Base-by-base conservation (phyloP, 1,140 invertebrate species). In the Bombus sylvicola region DNA sequence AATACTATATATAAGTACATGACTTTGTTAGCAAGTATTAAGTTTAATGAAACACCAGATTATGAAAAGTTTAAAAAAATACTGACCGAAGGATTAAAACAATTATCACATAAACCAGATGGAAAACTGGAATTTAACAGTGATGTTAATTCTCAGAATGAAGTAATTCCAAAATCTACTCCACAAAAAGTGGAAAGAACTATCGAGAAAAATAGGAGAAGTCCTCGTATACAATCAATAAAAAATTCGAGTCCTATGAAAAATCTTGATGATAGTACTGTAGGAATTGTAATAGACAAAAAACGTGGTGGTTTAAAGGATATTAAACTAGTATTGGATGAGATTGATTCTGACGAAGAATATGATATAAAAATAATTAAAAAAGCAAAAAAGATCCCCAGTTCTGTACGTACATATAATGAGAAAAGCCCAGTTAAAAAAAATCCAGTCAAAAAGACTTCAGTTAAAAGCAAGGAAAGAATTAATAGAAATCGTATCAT, bases 301-400 rank as follows among this genome's bases (percentile, higher is more conserved):
- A 94, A 93, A 39, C 92, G 93, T 53, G 91, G 92, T 31, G 92
- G 91, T n/a, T 85, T 92, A 53, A 89, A 81, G 64, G 94, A 92
- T 73, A 91, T 94, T 31, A 91, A 88, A 39, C 89, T 93, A 73
- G 86, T 91, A 68, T 76, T 95, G 41, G 80, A 92, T 10, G 88
- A 91, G 57, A 90, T 94, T 78, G 92, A 91, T 92, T 86, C 93
- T 5, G 94, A 95, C 10, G 92, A 90, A 34, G 94, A 95, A 75
- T 95, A 94, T 81, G 94, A 94, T 80, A 91, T 95, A 81, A 92
- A 92, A 80, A 94, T 95, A 75, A 81, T 87, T 69, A 95, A 93
- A 68, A 95, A 95, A 81, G 86, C 75, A 25, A 93, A 90, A 71
- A 64, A 87, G 73, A 12, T 39, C 39, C 15, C 31, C 3, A 71